These are phyloP conservation scores for Sarotherodon lohbergeri DNA, from an alignment of 2,113 vertebrate genomes.

Conservation along the genomic window DNA sequence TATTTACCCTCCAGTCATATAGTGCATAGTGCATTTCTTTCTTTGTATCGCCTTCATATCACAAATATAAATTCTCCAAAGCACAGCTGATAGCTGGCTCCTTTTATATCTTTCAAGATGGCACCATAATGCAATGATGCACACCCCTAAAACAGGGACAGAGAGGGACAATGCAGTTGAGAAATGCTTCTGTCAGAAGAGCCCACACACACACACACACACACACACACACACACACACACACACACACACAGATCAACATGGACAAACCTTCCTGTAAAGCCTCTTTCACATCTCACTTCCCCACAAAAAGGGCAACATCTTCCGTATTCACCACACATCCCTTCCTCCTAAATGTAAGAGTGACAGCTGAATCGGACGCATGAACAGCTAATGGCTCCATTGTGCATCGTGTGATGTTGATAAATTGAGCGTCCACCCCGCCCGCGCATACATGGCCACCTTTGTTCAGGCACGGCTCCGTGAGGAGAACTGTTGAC, in stretches of 20 bases:
- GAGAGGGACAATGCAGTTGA: background rate
- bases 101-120: background rate
- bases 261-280: background rate
- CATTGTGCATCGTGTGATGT: slow-evolving; percentile 58
- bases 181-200: background rate
- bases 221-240: background rate
- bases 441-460: background rate
- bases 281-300: slow-evolving; percentile 24
- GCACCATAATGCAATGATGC: background rate
- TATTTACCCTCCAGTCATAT: background rate
- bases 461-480: slow-evolving; percentile 12
- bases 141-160: background rate
- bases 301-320: slow-evolving; percentile 2
- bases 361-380: slow-evolving; percentile 47
- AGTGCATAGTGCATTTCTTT: background rate
- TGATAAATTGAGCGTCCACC: slow-evolving; percentile 53
- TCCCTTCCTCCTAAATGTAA: slow-evolving; percentile 43
- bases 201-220: background rate
- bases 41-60: background rate
- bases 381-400: slow-evolving; percentile 39
- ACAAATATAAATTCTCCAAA: background rate
- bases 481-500: slow-evolving; percentile 24
- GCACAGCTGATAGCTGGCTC: background rate
- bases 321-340: slow-evolving; percentile 57
- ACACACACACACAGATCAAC: background rate